Conservation (phyloP, 2,888 invertebrate species). For the Isotomurus palustris region DNA sequence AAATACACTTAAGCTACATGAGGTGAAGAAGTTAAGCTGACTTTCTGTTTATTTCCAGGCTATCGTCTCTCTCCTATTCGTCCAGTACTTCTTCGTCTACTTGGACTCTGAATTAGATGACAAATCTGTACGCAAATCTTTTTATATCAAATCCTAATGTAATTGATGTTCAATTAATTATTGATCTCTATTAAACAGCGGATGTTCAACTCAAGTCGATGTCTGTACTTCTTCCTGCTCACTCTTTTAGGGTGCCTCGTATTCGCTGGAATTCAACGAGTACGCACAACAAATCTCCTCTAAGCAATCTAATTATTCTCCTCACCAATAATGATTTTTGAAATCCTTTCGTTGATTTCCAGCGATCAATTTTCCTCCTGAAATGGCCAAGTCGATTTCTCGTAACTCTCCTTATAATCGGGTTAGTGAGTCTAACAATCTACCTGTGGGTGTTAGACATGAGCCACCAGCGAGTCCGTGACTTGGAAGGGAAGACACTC, state of each 20-base stretch:
- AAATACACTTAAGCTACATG: neutral
- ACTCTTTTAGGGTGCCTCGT: conserved; percentile 34
- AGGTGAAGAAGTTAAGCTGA: neutral
- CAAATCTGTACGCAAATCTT: conserved; percentile 5
- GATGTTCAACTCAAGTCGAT: conserved; percentile 20
- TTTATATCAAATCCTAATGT: neutral
- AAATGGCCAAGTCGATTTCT: conserved; percentile 35
- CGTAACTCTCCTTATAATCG: conserved; percentile 29
- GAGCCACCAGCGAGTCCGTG: conserved; percentile 24
- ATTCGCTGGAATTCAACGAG: conserved; percentile 35
- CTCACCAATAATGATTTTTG: neutral
- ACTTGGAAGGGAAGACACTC: conserved; percentile 30
- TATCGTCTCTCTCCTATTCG: conserved; percentile 34
- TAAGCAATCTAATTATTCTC: no score
- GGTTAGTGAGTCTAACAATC: conserved; percentile 24
- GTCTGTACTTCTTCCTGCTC: conserved; percentile 30
- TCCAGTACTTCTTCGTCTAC: conserved; percentile 36
- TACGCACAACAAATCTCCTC: conserved; percentile 12
- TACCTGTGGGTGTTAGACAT: conserved; percentile 33
- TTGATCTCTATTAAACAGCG: conserved; percentile 17
- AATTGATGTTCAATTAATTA: neutral
- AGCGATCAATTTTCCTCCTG: conserved; percentile 27
- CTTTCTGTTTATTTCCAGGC: conserved; percentile 20
- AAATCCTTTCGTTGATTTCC: conserved; percentile 1
- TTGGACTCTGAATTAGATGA: conserved; percentile 24